Evolutionary conservation across 2,113 vertebrate species (phyloP), one percentile per base, ranked within the genome.

Genomic region (Myotis davidii): DNA sequence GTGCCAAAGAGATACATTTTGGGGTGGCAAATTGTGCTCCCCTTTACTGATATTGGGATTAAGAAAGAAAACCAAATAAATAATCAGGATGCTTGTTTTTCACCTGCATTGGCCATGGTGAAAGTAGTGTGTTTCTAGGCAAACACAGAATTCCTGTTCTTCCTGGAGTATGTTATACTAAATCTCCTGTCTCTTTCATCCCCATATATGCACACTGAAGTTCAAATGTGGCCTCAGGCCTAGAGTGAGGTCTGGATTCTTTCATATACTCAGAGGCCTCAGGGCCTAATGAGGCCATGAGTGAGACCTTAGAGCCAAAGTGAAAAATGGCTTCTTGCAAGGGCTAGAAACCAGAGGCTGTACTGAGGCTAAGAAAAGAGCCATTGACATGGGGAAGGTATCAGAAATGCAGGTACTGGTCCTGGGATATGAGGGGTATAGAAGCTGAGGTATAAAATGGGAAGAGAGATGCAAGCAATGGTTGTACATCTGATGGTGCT

Each of bases 41-140:
- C n/a, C 42, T 79, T 50, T 13, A 48, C 84, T 81, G 32, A 25
- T 90, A 79, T 20, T 85, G 25, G 52, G 85, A 92, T 50, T 92
- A 87, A 93, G 25, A 32, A 61, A 70, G 61, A 79, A 90, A 92
- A 50, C 34, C 20, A 64, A 94, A 27, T 32, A 93, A 74, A 81
- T 64, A 32, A 85, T 59, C 67, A 56, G 50, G 52, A 67, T 23
- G 29, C 64, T 61, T 92, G 10, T 42, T 65, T 23, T 42, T 21
- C 29, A 81, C 34, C 87, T 73, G 37, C 12, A 82, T 23, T 27
- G n/a, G 21, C 67, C 54, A 72, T 73, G 52, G 52, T 25, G 37
- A 90, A 90, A 92, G 39, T 11, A 42, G 13, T 20, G 5, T 61
- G 13, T 70, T 88, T 50, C 64, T 59, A 74, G 45, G 48, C 25